Evolutionary conservation across 2,888 invertebrate species (phyloP), one percentile per base, ranked within the genome.

Genomic region (Parnassius orleans): DNA sequence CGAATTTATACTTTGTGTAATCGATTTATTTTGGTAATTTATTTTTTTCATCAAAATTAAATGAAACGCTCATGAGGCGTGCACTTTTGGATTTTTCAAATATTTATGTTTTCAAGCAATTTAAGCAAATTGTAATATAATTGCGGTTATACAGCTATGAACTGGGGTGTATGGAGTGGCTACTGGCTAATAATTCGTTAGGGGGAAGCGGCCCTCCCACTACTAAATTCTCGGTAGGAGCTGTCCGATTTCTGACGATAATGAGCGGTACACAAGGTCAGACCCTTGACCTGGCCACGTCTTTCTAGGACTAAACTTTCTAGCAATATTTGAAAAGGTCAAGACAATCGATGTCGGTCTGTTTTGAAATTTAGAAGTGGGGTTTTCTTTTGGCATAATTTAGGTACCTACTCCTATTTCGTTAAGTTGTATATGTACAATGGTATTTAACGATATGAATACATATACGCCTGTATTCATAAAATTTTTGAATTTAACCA

Each of bases 191-290:
- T 53, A 53, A 59, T 42, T 50, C 12, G 43, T n/a, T 33, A 43
- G 55, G 63, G 57, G 55, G 50, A 52, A 56, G 56, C 53, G 57
- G 56, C 43, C 11, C 11, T 43, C 9, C 15, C 61, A 15, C 56
- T 51, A 14, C 43, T 10, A 44, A 53, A 24, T 64, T 60, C 53
- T 19, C 15, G 24, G 59, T 60, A 58, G 71, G 73, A 75, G 79
- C 76, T 74, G 73, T 69, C 69, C 69, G 67, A 68, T 70, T 97
- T 77, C 93, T 94, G 52, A 94, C 60, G 96, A 95, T 60, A 95
- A 96, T 78, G 95, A 98, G 68, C 95, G 96, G 66, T 94, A 94
- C 14, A 94, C 97, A 55, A 99, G 99, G 92, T 95, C 96, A 65
- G 95, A 97, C 58, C 98, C 98, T 73, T 97, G 96, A 98, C 98